Conservation (phyloP, 2,797 vertebrate species). For the Scomberomorus guttatus region DNA sequence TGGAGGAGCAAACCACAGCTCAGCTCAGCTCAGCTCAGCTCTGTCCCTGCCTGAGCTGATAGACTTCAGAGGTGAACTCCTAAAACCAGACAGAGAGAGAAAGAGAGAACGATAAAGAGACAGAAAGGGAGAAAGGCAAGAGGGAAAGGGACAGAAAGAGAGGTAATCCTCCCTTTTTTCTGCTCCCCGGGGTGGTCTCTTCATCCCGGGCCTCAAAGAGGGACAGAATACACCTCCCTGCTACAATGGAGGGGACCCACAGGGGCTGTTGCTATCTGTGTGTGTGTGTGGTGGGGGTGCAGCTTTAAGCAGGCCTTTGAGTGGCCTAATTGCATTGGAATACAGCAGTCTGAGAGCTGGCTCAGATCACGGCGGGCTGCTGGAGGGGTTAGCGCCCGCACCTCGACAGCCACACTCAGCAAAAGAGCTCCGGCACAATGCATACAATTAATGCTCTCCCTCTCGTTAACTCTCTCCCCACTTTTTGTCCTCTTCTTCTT, state of each 20-base stretch:
- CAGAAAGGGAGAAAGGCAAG: constrained; percentile 61
- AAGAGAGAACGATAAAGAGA: constrained; percentile 54
- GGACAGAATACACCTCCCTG: constrained; percentile 81
- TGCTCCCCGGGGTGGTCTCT: constrained; percentile 87
- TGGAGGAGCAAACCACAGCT: constrained; percentile 52
- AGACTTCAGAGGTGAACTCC: constrained; percentile 63
- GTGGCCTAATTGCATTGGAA: constrained; percentile 96
- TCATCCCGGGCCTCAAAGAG: constrained; percentile 83
- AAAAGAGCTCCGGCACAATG: constrained; percentile 84
- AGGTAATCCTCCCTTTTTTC: constrained; percentile 81
- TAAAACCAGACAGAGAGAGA: constrained; percentile 49
- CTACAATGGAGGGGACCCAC: constrained; percentile 85
- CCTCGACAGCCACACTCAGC: constrained; percentile 89
- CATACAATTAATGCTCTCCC: constrained; percentile 81
- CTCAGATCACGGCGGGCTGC: constrained; percentile 91
- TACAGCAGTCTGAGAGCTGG: constrained; percentile 91
- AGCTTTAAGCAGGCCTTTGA: constrained; percentile 96
- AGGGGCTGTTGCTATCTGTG: constrained; percentile 79
- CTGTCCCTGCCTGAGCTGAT: constrained; percentile 54
- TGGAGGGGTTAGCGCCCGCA: constrained; percentile 90
- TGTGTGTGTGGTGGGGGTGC: constrained; percentile 73
- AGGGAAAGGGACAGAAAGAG: constrained; percentile 72
- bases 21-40: constrained; percentile 33
- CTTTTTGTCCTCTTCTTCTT: constrained; percentile 78
- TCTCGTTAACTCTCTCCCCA: constrained; percentile 83